These are phyloP conservation scores for Microcaecilia unicolor DNA, from an alignment of 2,797 vertebrate species.

Conservation along the genomic window DNA sequence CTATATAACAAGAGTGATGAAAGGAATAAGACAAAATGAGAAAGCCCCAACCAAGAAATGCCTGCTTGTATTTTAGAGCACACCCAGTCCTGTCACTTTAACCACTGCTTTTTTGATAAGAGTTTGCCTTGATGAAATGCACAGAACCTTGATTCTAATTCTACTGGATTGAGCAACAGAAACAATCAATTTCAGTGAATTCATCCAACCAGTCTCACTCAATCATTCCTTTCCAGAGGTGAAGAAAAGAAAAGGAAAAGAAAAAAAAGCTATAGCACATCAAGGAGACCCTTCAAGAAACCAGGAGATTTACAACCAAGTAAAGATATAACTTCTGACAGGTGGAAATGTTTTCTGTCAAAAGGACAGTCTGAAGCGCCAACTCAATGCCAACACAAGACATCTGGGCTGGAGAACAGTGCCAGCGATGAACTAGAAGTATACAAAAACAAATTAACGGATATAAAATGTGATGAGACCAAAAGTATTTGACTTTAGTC, in stretches of 20 bases:
- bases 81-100: too few species aligned
- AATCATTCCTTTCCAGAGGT: constrained; percentile 24
- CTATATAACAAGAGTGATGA: too few species aligned
- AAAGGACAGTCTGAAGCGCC: constrained; percentile 27
- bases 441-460: constrained; percentile 14
- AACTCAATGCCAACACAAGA: constrained; percentile 20
- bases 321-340: constrained; percentile 34
- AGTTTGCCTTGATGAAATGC: constrained; percentile 28
- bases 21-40: too few species aligned
- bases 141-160: constrained; percentile 24
- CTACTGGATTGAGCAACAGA: constrained; percentile 21
- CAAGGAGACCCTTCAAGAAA: constrained; percentile 12
- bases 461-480: background rate
- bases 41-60: too few species aligned
- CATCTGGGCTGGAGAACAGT: constrained; percentile 16
- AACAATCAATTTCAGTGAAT: constrained; percentile 27
- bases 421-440: constrained; percentile 18
- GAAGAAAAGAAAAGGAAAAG: constrained; percentile 2
- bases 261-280: constrained; percentile 3
- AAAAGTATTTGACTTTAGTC: background rate
- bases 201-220: constrained; percentile 23
- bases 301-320: constrained; percentile 28
- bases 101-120: constrained; percentile 24
- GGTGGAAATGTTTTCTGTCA: constrained; percentile 38
- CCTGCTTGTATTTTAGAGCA: too few species aligned